Evolutionary conservation across 2,888 invertebrate species (phyloP), one percentile per base, ranked within the genome.

Genomic region (Andrena dorsata): DNA sequence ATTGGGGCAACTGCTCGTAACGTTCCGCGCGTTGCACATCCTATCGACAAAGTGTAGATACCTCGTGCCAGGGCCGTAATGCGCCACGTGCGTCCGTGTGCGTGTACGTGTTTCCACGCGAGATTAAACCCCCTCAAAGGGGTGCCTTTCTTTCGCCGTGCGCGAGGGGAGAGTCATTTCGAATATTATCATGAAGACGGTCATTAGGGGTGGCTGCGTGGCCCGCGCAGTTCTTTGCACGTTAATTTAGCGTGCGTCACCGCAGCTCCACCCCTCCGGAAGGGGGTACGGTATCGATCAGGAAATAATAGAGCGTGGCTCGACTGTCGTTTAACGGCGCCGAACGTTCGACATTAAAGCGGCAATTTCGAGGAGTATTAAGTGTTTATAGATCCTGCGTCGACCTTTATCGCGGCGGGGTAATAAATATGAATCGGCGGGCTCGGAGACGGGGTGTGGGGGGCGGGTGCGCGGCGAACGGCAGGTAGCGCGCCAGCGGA

Each of bases 1-100:
- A 89, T 89, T 89, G 90, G 87, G 82, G 83, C 85, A 85, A 86
- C 86, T 86, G 86, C 80, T 86, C 87, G 90, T 86, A 90, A 87
- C 80, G 86, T 85, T 86, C 70, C 60, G 76, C 81, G 63, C 28
- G 58, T 66, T 74, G 84, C 63, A 64, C 86, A 79, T 80, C 77
- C 81, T 84, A 86, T 86, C 88, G 87, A 82, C 86, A 86, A 81
- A 76, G 74, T 77, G 88, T 80, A 30, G 84, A 80, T 77, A 76
- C 69, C 66, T 61, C n/a, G 41, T 65, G 60, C 70, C 20, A 56
- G 47, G 56, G n/a, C 53, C 53, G 80, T 75, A 71, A 80, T 66
- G 30, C 76, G 51, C 60, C 16, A 28, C 69, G 61, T 23, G n/a
- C 65, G 23, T 56, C 16, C 53, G 8, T 58, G 23, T 32, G 35